Conservation (phyloP, 2,113 vertebrate species). For the Phalacrocorax aristotelis region DNA sequence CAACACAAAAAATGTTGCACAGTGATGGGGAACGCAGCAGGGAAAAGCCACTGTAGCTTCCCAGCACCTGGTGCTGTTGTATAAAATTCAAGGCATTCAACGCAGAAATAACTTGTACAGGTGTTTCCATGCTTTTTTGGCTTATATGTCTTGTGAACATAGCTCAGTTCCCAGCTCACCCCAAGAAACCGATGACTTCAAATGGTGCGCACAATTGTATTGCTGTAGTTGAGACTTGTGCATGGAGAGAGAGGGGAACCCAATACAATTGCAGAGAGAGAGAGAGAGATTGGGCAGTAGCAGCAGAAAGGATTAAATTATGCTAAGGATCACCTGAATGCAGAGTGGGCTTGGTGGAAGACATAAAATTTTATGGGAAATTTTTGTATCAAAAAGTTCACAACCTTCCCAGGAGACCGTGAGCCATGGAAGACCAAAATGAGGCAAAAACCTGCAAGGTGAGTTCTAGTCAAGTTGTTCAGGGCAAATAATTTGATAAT, state of each 20-base stretch:
- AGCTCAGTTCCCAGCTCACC: not conserved
- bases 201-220: not conserved
- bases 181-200: not conserved
- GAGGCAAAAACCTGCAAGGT: not conserved
- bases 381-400: not conserved
- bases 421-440: not conserved
- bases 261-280: not conserved
- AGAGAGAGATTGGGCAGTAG: not conserved
- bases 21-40: not conserved
- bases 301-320: not conserved
- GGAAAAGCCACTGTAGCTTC: not conserved
- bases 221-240: not conserved
- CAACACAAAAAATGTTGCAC: not conserved
- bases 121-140: not conserved
- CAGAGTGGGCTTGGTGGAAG: not conserved
- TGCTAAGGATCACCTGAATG: not conserved
- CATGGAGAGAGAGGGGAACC: not conserved
- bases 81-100: not conserved
- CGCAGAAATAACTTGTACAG: not conserved
- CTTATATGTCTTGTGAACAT: not conserved
- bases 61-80: not conserved
- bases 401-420: not conserved
- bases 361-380: not conserved
- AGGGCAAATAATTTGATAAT: not conserved
- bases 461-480: not conserved